Conservation (phyloP, 1,140 invertebrate species). For the Solenopsis invicta region DNA sequence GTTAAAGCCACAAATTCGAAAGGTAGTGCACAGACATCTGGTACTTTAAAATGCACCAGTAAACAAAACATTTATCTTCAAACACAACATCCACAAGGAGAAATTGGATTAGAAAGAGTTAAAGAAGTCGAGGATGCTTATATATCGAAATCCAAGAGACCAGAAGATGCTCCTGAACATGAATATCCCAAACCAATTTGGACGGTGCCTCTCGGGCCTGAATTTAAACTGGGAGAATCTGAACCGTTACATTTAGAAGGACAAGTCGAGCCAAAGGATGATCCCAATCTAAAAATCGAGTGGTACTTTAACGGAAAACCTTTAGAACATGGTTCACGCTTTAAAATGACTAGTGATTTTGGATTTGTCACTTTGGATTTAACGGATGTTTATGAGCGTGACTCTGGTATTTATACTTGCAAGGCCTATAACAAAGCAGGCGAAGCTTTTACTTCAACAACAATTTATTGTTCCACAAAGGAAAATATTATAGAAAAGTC, state of each 20-base stretch:
- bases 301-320: slow-evolving; percentile 98
- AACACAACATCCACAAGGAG: slow-evolving; percentile 96
- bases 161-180: slow-evolving; percentile 90
- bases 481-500: slow-evolving; percentile 94
- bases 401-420: slow-evolving; percentile 97
- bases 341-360: slow-evolving; percentile 96
- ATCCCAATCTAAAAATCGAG: slow-evolving; percentile 97
- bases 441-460: slow-evolving; percentile 96
- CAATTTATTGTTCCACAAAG: slow-evolving; percentile 94
- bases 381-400: slow-evolving; percentile 95
- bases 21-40: slow-evolving; percentile 95
- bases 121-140: slow-evolving; percentile 94
- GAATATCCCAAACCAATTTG: slow-evolving; percentile 96
- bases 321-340: slow-evolving; percentile 94
- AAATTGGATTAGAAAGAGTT: slow-evolving; percentile 94
- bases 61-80: slow-evolving; percentile 93
- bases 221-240: slow-evolving; percentile 95
- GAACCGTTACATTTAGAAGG: slow-evolving; percentile 97
- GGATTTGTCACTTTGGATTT: slow-evolving; percentile 97
- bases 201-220: slow-evolving; percentile 93
- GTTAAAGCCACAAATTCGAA: slow-evolving; percentile 97
- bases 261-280: slow-evolving; percentile 97
- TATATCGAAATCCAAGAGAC: slow-evolving; percentile 90
- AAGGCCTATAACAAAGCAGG: slow-evolving; percentile 95
- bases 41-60: slow-evolving; percentile 93